phyloP scores from a whole-genome alignment of 2,888 invertebrate genomes.

The Lasioglossum marginatum region DNA sequence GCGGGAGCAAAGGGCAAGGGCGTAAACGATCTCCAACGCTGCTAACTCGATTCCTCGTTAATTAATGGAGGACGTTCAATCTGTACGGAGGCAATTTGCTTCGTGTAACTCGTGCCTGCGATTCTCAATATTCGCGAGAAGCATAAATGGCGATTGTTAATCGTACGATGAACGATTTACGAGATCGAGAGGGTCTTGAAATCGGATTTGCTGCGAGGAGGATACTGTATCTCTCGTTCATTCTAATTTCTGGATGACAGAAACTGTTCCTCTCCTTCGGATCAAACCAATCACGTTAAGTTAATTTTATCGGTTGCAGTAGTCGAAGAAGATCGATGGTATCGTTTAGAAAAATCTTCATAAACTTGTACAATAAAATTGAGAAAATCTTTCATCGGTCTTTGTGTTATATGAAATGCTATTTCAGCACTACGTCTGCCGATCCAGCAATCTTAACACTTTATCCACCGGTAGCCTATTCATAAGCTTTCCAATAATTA shows the following conservation, averaged over 20 bases:
- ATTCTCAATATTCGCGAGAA: constrained; percentile 4
- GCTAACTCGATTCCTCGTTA: constrained; percentile 8
- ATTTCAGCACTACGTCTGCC: too few species aligned
- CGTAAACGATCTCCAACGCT: neutral
- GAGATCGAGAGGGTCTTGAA: neutral
- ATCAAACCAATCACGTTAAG: neutral
- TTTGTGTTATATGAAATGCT: neutral
- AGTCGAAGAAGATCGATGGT: neutral
- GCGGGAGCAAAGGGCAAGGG: neutral
- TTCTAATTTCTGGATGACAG: neutral
- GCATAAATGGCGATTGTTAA: neutral
- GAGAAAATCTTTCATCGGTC: neutral
- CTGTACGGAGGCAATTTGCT: constrained; percentile 9
- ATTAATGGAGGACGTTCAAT: neutral
- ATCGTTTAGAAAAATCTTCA: neutral
- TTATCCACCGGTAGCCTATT: too few species aligned
- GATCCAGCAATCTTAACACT: too few species aligned
- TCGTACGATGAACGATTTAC: neutral
- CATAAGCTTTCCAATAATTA: too few species aligned
- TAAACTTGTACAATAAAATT: neutral
- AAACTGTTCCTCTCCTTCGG: neutral
- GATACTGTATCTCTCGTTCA: neutral
- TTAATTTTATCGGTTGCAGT: neutral
- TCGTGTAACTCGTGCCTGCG: neutral
- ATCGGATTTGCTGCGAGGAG: neutral